A percentile compares a stretch with the other conserved stretches of the same genome.
Conservation (phyloP, 1,140 invertebrate species). For the Conopomorpha cramerella region DNA sequence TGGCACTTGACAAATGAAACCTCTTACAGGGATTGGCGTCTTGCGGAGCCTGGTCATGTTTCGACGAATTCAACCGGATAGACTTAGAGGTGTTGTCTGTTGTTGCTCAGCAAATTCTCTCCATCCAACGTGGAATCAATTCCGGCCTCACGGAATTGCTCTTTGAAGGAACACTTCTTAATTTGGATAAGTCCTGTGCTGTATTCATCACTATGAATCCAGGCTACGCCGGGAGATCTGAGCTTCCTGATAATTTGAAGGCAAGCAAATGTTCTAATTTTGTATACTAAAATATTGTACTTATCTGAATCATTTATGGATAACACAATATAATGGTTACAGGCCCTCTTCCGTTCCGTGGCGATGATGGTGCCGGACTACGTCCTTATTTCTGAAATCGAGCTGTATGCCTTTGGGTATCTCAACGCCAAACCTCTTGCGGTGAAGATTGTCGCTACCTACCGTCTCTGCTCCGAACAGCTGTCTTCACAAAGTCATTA, state of each 20-base stretch:
- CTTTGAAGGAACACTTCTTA: conserved; percentile 90
- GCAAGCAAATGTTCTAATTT: conserved; percentile 30
- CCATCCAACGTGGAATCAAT: conserved; percentile 79
- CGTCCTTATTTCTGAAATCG: conserved; percentile 92
- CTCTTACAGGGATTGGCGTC: conserved; percentile 79
- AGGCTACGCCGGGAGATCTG: conserved; percentile 88
- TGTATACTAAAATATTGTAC: background rate
- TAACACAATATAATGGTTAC: conserved; percentile 2
- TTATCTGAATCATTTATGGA: background rate
- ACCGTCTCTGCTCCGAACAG: conserved; percentile 92
- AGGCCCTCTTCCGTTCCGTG: conserved; percentile 92
- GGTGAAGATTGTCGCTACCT: conserved; percentile 93
- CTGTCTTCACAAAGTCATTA: conserved; percentile 94
- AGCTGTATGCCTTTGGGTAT: conserved; percentile 93
- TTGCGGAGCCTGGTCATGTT: conserved; percentile 96
- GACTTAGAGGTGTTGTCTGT: conserved; percentile 90
- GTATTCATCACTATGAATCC: conserved; percentile 98
- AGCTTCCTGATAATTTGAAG: conserved; percentile 94
- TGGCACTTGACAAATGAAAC: background rate
- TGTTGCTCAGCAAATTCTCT: conserved; percentile 87
- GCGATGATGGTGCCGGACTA: conserved; percentile 99
- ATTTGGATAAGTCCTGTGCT: conserved; percentile 87
- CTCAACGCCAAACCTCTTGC: conserved; percentile 85
- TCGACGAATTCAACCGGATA: conserved; percentile 93
- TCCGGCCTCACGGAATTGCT: conserved; percentile 73